phyloP scores from a whole-genome alignment of 2,113 vertebrate genomes.

The Bos javanicus region DNA sequence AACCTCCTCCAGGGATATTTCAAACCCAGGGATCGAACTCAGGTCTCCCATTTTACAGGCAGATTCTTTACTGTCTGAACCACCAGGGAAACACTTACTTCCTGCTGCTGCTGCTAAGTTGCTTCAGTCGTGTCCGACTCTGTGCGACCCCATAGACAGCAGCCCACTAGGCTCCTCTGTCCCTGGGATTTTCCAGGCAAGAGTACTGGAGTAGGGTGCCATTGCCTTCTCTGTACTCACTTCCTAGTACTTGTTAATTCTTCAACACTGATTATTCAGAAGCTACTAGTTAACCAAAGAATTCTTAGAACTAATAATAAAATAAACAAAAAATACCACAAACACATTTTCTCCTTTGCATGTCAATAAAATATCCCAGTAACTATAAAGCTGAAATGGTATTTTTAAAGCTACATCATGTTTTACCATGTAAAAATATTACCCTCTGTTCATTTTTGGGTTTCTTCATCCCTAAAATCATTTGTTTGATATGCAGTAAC shows the following conservation, averaged over 20 bases:
- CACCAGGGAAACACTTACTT: not conserved
- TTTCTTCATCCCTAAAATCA: not conserved
- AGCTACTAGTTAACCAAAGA: not conserved
- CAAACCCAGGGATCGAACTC: not conserved
- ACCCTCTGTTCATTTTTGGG: not conserved
- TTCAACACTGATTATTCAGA: not conserved
- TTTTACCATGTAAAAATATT: not conserved
- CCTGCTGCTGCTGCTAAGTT: too few species aligned
- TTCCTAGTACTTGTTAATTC: not conserved
- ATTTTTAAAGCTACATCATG: not conserved
- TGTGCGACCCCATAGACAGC: too few species aligned
- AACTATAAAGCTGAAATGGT: not conserved
- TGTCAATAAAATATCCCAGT: not conserved
- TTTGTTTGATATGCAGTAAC: not conserved
- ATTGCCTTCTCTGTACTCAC: too few species aligned
- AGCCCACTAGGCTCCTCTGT: too few species aligned
- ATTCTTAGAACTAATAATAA: not conserved
- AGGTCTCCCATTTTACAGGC: not conserved
- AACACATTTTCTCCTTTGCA: not conserved
- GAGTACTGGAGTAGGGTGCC: too few species aligned
- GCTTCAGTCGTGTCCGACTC: too few species aligned
- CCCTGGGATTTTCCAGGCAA: too few species aligned
- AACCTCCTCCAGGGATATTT: not conserved
- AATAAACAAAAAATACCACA: not conserved
- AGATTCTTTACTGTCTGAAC: not conserved